These are phyloP conservation scores for Platycheirus rosarum DNA, from an alignment of 2,888 invertebrate genomes.

Conservation along the genomic window DNA sequence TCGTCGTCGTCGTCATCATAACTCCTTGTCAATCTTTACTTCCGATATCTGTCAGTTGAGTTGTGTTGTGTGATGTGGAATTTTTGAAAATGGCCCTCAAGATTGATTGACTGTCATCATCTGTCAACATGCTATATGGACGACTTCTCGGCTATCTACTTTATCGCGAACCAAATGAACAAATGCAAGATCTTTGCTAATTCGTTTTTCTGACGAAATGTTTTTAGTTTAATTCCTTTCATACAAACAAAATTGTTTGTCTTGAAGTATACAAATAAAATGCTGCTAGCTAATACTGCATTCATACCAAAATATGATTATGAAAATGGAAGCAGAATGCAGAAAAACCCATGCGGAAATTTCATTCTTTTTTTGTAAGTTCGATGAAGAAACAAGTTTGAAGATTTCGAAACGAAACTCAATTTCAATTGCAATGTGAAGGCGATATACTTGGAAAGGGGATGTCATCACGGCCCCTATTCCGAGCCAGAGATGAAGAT, in stretches of 20 bases:
- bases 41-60: constrained; percentile 56
- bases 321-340: not conserved
- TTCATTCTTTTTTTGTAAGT: constrained; percentile 35
- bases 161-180: not conserved
- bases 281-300: constrained; percentile 49
- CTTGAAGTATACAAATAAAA: constrained; percentile 29
- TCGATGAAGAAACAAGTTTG: constrained; percentile 50
- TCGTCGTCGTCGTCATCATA: constrained; percentile 15
- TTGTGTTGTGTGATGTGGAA: constrained; percentile 27
- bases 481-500: constrained; percentile 53
- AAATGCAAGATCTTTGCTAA: constrained; percentile 42
- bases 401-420: constrained; percentile 67
- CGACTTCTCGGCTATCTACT: constrained; percentile 15
- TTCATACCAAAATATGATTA: constrained; percentile 36
- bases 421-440: constrained; percentile 54
- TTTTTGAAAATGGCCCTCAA: constrained; percentile 32
- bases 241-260: constrained; percentile 54
- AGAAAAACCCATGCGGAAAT: constrained; percentile 27
- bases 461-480: constrained; percentile 18
- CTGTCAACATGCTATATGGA: constrained; percentile 31
- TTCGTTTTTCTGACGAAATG: constrained; percentile 6
- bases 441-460: not conserved
- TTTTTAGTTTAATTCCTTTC: not conserved
- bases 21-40: constrained; percentile 47
- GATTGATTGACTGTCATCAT: constrained; percentile 69